A percentile compares a stretch with the other conserved stretches of the same genome.
phyloP scores from a whole-genome alignment of 2,113 vertebrate species.

The Mystacornis crossleyi region DNA sequence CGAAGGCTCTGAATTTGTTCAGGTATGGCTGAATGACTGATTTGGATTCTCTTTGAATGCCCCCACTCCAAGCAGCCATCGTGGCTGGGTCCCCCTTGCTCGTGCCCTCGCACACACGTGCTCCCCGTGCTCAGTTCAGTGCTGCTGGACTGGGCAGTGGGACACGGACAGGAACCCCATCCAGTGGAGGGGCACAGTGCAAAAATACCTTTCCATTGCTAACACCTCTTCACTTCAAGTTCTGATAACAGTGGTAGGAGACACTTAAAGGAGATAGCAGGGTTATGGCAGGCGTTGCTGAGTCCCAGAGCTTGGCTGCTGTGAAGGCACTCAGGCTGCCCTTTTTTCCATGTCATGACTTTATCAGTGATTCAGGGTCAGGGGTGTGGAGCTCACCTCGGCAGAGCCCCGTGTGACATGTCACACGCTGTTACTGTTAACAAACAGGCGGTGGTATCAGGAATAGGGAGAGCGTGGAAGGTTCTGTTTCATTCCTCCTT shows the following conservation, averaged over 20 bases:
- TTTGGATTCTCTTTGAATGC: background rate
- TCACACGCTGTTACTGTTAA: background rate
- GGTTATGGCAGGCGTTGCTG: background rate
- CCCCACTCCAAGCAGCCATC: fast-evolving
- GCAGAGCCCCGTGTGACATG: background rate
- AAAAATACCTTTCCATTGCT: background rate
- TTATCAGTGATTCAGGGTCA: constrained; percentile 11
- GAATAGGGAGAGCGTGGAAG: background rate
- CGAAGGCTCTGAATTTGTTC: fast-evolving
- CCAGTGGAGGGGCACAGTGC: background rate
- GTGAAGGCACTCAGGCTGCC: background rate
- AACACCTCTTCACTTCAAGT: background rate
- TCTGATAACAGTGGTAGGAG: background rate
- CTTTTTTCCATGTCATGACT: background rate
- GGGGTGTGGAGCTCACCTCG: background rate
- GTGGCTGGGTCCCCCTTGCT: background rate
- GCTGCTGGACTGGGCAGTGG: background rate
- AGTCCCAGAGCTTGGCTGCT: background rate
- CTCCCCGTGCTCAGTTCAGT: fast-evolving
- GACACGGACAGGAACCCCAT: fast-evolving
- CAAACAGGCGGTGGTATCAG: background rate
- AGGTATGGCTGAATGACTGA: background rate
- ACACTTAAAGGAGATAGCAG: background rate
- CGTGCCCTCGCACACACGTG: fast-evolving
- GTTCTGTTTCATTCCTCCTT: background rate